Evolutionary conservation across 2,797 vertebrate species (phyloP).

Genomic region (Podarcis lilfordi): DNA sequence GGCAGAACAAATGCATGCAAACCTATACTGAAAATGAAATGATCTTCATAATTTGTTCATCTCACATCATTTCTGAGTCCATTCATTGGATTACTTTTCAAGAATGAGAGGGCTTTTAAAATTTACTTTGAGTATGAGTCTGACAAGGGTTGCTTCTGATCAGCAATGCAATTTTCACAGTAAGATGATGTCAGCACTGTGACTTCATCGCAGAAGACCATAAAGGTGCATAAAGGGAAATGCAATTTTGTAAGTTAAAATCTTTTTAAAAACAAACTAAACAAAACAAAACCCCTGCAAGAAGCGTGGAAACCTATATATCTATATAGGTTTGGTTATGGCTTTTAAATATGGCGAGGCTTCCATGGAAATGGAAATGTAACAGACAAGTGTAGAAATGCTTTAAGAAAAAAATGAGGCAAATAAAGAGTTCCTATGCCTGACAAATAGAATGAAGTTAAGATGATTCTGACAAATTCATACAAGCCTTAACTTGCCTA

Average conservation of each 20-base stretch:
- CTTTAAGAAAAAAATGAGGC: slow-evolving; percentile 54
- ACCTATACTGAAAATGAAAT: neutral
- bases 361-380: slow-evolving; percentile 60
- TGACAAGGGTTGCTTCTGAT: neutral
- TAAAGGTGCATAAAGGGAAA: slow-evolving; percentile 19
- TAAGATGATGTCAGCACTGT: slow-evolving; percentile 14
- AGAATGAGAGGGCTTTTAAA: neutral
- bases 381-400: slow-evolving; percentile 44
- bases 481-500: slow-evolving; percentile 59
- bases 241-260: slow-evolving; percentile 17
- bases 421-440: slow-evolving; percentile 26
- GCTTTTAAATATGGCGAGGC: slow-evolving; percentile 34
- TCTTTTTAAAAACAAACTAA: slow-evolving; percentile 32
- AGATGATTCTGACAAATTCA: slow-evolving; percentile 70
- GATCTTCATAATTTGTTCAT: neutral
- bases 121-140: neutral
- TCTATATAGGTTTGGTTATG: fast-evolving
- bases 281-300: slow-evolving; percentile 7
- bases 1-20: neutral
- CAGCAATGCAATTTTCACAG: slow-evolving; percentile 3
- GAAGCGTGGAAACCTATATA: too few species aligned
- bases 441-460: slow-evolving; percentile 59
- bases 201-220: neutral
- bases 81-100: neutral
- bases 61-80: neutral